phyloP scores from a whole-genome alignment of 2,113 vertebrate genomes.

The Chauna torquata region DNA sequence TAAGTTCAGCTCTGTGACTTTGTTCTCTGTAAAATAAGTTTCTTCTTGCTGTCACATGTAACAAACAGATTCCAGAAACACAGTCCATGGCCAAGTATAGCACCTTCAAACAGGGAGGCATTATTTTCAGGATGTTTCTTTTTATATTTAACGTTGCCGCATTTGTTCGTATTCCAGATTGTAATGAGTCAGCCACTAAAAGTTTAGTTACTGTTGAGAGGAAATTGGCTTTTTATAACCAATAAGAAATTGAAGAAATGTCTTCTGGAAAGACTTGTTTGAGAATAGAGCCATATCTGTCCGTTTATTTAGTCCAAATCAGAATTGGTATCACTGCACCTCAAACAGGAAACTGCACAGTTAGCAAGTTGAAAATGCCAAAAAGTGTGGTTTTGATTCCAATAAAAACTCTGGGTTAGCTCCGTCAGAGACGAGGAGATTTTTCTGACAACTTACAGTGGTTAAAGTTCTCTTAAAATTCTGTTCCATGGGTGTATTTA shows the following conservation, averaged over 20 bases:
- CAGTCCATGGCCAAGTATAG: constrained; percentile 13
- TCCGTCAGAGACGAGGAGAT: constrained; percentile 2
- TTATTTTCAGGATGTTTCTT: constrained; percentile 56
- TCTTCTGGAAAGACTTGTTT: constrained; percentile 44
- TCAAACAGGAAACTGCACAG: not conserved
- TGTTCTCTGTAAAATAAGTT: constrained; percentile 48
- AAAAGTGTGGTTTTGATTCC: not conserved
- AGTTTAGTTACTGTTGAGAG: constrained; percentile 16
- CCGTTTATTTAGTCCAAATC: constrained; percentile 6
- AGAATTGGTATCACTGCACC: not conserved
- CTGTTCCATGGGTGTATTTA: constrained; percentile 17
- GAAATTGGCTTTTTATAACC: constrained; percentile 42
- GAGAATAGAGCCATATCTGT: constrained; percentile 49
- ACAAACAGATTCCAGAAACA: constrained; percentile 33
- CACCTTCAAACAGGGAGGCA: constrained; percentile 7
- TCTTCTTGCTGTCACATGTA: constrained; percentile 43
- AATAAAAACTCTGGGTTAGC: constrained; percentile 8
- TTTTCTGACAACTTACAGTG: constrained; percentile 21
- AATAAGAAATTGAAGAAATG: constrained; percentile 7
- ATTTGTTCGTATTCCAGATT: constrained; percentile 24
- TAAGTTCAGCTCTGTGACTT: constrained; percentile 53
- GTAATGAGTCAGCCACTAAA: constrained; percentile 13
- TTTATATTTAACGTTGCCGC: constrained; percentile 23
- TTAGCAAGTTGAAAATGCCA: not conserved
- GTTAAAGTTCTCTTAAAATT: constrained; percentile 30